Evolutionary conservation across 2,797 vertebrate genomes (phyloP).

Genomic region (Pangasius sanitwongsei): DNA sequence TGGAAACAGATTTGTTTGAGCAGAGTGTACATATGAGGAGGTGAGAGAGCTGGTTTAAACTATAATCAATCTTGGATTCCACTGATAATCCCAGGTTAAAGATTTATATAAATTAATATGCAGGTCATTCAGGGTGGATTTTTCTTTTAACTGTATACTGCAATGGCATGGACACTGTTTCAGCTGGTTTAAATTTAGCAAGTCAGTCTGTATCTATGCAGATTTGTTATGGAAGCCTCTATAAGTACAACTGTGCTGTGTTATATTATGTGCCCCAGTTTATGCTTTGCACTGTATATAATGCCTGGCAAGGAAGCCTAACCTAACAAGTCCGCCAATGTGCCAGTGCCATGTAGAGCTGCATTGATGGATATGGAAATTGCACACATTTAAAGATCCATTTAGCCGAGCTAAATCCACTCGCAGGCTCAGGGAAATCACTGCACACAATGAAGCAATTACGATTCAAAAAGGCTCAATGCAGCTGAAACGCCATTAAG

Average conservation of each 20-base stretch:
- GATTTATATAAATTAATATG: background rate
- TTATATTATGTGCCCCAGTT: background rate
- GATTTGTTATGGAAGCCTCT: background rate
- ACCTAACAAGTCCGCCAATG: background rate
- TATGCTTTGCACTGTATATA: background rate
- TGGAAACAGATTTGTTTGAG: background rate
- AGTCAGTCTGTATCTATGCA: background rate
- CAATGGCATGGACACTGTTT: background rate
- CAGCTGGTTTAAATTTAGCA: background rate
- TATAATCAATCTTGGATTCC: too few species aligned
- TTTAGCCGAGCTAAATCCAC: background rate
- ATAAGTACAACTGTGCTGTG: background rate
- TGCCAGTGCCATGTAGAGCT: background rate
- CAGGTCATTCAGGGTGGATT: background rate
- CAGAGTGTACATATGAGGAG: background rate
- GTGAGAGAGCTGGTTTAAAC: background rate
- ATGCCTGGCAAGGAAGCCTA: background rate
- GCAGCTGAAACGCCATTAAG: background rate
- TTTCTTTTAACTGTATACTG: too few species aligned
- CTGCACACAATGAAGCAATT: conserved; percentile 7
- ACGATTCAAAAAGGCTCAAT: background rate
- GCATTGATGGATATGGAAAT: background rate
- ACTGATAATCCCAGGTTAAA: too few species aligned
- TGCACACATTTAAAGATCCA: background rate
- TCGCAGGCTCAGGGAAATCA: background rate